Base-by-base conservation (phyloP, 2,113 vertebrate species). In the Dolichotis patagonum region DNA sequence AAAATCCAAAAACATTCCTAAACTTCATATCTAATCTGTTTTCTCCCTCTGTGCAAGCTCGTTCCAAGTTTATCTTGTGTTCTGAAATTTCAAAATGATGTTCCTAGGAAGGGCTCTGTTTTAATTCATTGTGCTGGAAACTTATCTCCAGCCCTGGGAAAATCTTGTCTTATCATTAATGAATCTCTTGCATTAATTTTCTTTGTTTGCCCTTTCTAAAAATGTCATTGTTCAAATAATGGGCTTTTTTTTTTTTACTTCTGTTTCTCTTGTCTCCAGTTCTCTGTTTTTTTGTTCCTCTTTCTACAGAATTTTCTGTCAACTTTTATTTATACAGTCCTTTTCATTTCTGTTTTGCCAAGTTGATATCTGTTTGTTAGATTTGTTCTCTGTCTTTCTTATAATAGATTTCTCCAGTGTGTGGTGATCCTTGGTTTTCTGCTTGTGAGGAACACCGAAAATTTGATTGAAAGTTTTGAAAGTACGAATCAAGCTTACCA, bases 141-240 rank as follows among this genome's bases (percentile, higher is more conserved):
- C 60, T 92, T 1, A 0, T 54, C 30, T 86, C 63, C 41, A 83
- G 6, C 73, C 93, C 54, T 78, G 17, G 35, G 73, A 56, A 73
- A 14, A 80, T 19, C 41, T 69, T 75, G 35, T 35, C n/a, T 82
- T 78, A 75, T 16, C 8, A 20, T 3, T 19, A 85, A 17, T 91
- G 52, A 80, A 69, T 88, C 90, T 88, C 86, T 93, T 84, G 12
- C 30, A 63, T 4, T 78, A 56, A 56, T 82, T 88, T 88, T 86
- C 13, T 69, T 43, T 77, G 11, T 81, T 73, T 4, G 69, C 13
- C 2, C 3, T 90, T 75, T 65, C 28, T 32, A 52, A 90, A 94
- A 77, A 30, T 80, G 16, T 26, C 1, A 3, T 56, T 80, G 65
- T 73, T 91, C 56, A 67, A 80, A 73, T 63, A 86, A 19, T 16